phyloP scores from a whole-genome alignment of 2,797 vertebrate species.

The Astyanax mexicanus region DNA sequence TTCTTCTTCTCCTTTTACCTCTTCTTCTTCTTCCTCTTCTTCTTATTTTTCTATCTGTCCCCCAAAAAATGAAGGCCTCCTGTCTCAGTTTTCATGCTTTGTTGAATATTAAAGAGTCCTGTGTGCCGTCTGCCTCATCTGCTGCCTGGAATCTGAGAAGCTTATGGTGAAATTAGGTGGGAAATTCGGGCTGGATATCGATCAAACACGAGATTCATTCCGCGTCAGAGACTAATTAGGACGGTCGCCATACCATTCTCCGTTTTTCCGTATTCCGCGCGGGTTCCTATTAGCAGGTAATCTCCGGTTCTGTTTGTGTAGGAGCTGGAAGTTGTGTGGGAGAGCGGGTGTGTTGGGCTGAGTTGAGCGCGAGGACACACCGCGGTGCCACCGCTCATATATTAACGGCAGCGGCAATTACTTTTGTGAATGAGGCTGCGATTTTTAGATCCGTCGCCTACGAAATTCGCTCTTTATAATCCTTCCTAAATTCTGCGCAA shows the following conservation, averaged over 20 bases:
- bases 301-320: conserved; percentile 38
- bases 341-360: conserved; percentile 30
- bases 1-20: no score
- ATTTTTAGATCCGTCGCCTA: conserved; percentile 60
- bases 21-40: no score
- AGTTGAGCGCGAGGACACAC: conserved; percentile 40
- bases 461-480: conserved; percentile 58
- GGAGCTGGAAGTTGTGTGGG: conserved; percentile 40
- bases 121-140: conserved; percentile 22
- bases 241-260: conserved; percentile 25
- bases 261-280: background rate
- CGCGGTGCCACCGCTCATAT: conserved; percentile 45
- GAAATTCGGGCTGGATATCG: conserved; percentile 36
- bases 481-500: conserved; percentile 58
- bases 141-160: conserved; percentile 44
- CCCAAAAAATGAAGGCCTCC: background rate
- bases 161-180: conserved; percentile 48
- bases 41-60: background rate
- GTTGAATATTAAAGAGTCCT: conserved; percentile 21
- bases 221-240: conserved; percentile 48
- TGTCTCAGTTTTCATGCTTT: background rate
- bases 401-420: conserved; percentile 61
- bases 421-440: conserved; percentile 56
- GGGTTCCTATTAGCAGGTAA: conserved; percentile 52
- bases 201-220: conserved; percentile 50